These are phyloP conservation scores for Parus major DNA, from an alignment of 2,113 vertebrate species.

Conservation along the genomic window DNA sequence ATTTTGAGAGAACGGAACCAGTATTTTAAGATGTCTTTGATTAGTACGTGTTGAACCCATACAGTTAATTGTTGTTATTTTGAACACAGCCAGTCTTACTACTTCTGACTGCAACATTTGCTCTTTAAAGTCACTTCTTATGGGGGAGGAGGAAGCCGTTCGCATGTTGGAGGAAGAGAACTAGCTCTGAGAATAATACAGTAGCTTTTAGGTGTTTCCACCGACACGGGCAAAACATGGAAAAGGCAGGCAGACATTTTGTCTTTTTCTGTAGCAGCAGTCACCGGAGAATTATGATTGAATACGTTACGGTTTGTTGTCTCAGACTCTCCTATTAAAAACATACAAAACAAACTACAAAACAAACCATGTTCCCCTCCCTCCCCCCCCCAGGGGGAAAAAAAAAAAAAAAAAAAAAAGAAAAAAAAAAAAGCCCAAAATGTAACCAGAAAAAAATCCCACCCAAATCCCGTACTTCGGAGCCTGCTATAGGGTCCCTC, in stretches of 20 bases:
- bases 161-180: neutral
- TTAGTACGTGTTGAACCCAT: neutral
- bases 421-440: too few species aligned
- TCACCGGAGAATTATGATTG: too few species aligned
- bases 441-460: neutral
- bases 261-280: neutral
- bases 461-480: neutral
- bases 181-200: neutral
- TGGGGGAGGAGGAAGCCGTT: neutral
- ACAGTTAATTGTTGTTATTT: neutral
- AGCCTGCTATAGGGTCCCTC: too few species aligned
- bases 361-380: neutral
- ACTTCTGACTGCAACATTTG: neutral
- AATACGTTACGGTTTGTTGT: neutral
- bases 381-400: rapidly evolving
- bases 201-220: neutral
- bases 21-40: neutral
- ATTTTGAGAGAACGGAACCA: neutral
- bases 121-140: neutral
- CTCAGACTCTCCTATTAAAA: neutral
- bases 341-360: neutral
- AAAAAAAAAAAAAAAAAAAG: too few species aligned
- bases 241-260: neutral
- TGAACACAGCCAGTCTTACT: rapidly evolving
- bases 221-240: rapidly evolving